Conservation (phyloP, 2,888 invertebrate species). For the Acleris emargana region DNA sequence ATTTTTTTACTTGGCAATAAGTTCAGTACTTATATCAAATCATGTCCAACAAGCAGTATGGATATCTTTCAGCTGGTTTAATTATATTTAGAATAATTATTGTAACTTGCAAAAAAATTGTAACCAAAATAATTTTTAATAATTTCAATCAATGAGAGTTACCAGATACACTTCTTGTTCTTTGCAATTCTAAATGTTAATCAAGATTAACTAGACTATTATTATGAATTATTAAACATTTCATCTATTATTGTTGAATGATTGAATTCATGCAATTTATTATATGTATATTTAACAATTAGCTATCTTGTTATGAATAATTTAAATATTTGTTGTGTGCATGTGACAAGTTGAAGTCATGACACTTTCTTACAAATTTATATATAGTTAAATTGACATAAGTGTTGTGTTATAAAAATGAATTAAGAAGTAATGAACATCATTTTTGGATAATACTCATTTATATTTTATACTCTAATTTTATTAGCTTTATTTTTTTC, state of each 20-base stretch:
- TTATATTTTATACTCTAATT: neutral
- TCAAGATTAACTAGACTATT: constrained; percentile 5
- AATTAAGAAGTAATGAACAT: neutral
- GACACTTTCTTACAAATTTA: constrained; percentile 18
- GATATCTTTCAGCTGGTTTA: too few relatives aligned
- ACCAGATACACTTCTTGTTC: constrained; percentile 29
- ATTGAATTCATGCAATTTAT: constrained; percentile 36
- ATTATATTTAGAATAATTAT: too few relatives aligned
- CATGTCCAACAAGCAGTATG: neutral
- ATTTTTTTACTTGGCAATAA: constrained; percentile 37
- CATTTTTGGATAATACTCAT: constrained; percentile 28
- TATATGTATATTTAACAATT: constrained; percentile 34
- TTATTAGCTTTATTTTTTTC: constrained; percentile 1
- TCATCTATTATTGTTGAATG: constrained; percentile 29
- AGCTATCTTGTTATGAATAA: constrained; percentile 32
- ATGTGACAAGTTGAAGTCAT: constrained; percentile 14
- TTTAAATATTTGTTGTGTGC: constrained; percentile 17
- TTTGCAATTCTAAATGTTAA: constrained; percentile 21
- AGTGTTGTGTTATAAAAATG: constrained; percentile 8
- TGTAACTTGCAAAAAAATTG: neutral
- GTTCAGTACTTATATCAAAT: constrained; percentile 7
- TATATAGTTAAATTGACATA: constrained; percentile 20
- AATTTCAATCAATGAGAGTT: constrained; percentile 31
- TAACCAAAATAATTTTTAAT: constrained; percentile 3
- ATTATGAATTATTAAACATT: constrained; percentile 21